Conservation (phyloP, 2,797 vertebrate species). For the Propithecus perrieri region DNA sequence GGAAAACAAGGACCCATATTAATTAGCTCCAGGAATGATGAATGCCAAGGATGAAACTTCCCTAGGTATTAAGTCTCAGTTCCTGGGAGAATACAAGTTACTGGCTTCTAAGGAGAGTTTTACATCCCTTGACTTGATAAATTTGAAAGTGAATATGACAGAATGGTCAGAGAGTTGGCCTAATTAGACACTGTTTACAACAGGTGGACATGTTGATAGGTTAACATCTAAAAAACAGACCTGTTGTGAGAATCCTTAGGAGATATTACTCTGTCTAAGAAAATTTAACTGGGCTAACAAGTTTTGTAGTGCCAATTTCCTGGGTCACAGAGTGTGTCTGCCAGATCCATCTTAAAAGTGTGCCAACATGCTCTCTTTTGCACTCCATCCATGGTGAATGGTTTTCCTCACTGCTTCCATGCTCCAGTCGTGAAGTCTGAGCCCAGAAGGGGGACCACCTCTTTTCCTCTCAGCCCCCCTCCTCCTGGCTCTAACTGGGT, state of each 20-base stretch:
- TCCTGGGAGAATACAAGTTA: not conserved
- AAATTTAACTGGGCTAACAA: not conserved
- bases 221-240: slow-evolving; percentile 22
- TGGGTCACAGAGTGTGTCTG: not conserved
- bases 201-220: not conserved
- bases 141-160: not conserved
- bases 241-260: not conserved
- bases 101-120: slow-evolving; percentile 4
- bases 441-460: not conserved
- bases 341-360: not conserved
- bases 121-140: not conserved
- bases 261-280: not conserved
- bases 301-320: not conserved
- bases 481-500: not conserved
- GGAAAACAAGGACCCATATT: slow-evolving; percentile 13
- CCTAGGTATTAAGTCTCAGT: not conserved
- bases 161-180: not conserved
- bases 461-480: not conserved
- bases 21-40: not conserved
- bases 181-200: not conserved
- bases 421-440: not conserved
- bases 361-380: not conserved
- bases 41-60: not conserved
- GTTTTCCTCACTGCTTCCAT: not conserved
- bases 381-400: not conserved